Conservation (phyloP, 2,888 invertebrate genomes). For the Geophilus truncorum region DNA sequence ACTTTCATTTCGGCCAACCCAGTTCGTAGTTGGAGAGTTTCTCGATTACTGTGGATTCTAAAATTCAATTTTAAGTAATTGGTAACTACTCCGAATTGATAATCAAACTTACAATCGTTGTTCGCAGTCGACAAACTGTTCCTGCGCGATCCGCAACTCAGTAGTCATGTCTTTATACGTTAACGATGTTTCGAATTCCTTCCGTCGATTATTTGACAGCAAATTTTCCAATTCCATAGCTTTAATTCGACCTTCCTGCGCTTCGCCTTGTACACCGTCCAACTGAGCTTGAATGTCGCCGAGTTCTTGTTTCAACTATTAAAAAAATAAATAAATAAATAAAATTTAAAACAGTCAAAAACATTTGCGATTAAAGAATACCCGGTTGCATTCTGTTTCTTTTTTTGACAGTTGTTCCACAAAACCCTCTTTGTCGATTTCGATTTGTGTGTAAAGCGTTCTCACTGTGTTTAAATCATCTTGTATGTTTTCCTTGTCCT, state of each 20-base stretch:
- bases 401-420: slow-evolving; percentile 46
- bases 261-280: slow-evolving; percentile 43
- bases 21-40: slow-evolving; percentile 46
- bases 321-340: slow-evolving; percentile 18
- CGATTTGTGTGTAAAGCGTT: slow-evolving; percentile 47
- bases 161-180: slow-evolving; percentile 47
- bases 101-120: slow-evolving; percentile 46
- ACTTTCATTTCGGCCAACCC: slow-evolving; percentile 48
- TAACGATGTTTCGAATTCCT: slow-evolving; percentile 49
- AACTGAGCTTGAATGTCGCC: slow-evolving; percentile 40
- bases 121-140: slow-evolving; percentile 48
- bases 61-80: neutral
- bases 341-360: slow-evolving; percentile 19
- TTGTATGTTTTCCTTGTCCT: slow-evolving; percentile 46
- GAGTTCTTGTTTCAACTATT: slow-evolving; percentile 34
- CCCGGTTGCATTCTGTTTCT: slow-evolving; percentile 48
- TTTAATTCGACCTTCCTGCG: slow-evolving; percentile 41
- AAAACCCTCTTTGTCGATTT: slow-evolving; percentile 47
- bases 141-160: slow-evolving; percentile 48
- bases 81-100: neutral
- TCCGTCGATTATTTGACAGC: slow-evolving; percentile 47
- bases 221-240: slow-evolving; percentile 44
- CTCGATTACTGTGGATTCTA: slow-evolving; percentile 41
- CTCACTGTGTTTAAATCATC: slow-evolving; percentile 47
- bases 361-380: slow-evolving; percentile 37